These are phyloP conservation scores for Loris lydekkerianus DNA, from an alignment of 2,797 vertebrate genomes.

Conservation along the genomic window DNA sequence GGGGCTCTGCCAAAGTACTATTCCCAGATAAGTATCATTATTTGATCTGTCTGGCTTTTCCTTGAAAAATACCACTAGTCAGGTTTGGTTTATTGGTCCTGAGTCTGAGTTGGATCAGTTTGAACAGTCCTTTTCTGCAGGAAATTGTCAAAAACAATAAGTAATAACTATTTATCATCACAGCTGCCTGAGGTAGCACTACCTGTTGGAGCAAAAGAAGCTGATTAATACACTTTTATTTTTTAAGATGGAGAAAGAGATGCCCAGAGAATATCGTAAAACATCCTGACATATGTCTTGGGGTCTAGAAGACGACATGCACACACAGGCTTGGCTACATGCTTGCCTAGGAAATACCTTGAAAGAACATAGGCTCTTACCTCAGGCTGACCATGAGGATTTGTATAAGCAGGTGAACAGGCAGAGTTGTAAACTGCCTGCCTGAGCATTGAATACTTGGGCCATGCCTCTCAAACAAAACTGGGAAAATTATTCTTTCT, in stretches of 20 bases:
- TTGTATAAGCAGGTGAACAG: not conserved
- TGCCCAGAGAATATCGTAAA: not conserved
- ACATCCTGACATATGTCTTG: not conserved
- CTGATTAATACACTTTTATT: not conserved
- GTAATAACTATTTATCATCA: not conserved
- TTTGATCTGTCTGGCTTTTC: not conserved
- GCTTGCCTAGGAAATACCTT: not conserved
- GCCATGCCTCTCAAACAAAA: not conserved
- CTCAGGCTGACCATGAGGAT: not conserved
- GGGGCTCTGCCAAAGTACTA: too few relatives aligned
- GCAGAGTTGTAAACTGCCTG: not conserved
- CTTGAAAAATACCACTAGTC: not conserved
- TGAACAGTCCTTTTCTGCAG: not conserved
- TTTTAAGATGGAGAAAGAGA: not conserved
- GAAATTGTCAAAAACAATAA: not conserved
- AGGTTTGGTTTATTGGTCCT: not conserved
- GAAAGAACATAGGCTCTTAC: not conserved
- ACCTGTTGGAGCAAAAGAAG: not conserved
- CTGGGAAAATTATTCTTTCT: not conserved
- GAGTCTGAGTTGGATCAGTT: not conserved
- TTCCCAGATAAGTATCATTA: not conserved
- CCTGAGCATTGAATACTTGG: not conserved
- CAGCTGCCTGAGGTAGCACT: not conserved
- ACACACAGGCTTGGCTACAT: too few relatives aligned
- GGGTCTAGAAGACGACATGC: not conserved